Base-by-base conservation (phyloP, 2,113 vertebrate genomes). In the Laticauda laticaudata region DNA sequence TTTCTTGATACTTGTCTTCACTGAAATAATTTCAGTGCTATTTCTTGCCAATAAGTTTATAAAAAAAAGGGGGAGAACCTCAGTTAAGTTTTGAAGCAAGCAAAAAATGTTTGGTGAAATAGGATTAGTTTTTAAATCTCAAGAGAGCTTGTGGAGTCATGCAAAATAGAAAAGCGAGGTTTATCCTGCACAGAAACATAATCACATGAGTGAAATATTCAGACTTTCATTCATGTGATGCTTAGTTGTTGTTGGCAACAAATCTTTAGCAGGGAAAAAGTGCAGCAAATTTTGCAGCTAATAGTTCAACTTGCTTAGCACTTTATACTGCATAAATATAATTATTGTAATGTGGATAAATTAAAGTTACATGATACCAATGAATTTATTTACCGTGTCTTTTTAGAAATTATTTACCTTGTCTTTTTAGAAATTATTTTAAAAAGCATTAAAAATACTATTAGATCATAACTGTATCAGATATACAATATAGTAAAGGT, bases 121-220 rank as follows among this genome's bases (percentile, higher is more conserved):
- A 98, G 97, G 98, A 98, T 98, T 98, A 98, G 96, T 94, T 90
- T 94, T 96, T 98, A 98, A 98, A 95, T 97, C 97, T 96, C 93
- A 93, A 96, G 93, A 98, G 97, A 97, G 96, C 97, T 95, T 92
- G 96, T 95, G 96, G 96, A 97, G 96, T 96, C 96, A 96, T 95
- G 95, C 96, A 96, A 96, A 96, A 96, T 21, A 92, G 96, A 96
- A 96, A 93, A 96, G 96, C 95, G 95, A 94, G 96, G 95, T 97
- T 97, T 97, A 97, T 93, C 97, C 96, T 96, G 92, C 94, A 93
- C 95, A 96, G 96, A 97, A 97, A 98, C 97, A 86, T 93, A 96
- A 95, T 97, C 98, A 96, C 97, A 97, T 98, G 98, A 98, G 96
- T 92, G 90, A 94, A 95, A 92, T 97, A 94, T 94, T 96, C 93